Evolutionary conservation across 2,888 invertebrate species (phyloP).

Genomic region (Papilio demoleus): DNA sequence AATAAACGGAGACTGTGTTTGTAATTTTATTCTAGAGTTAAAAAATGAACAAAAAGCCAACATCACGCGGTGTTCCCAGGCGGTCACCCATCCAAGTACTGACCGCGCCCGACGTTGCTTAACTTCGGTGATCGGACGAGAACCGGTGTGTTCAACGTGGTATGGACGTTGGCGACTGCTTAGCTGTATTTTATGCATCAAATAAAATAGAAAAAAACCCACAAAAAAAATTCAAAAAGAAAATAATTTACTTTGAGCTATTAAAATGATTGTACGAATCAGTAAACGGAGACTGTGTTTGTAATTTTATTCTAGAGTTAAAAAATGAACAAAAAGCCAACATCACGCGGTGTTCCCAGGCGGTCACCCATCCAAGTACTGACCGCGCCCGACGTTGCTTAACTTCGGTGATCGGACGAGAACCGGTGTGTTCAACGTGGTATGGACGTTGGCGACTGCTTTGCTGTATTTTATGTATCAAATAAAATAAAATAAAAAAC

Average conservation of each 20-base stretch:
- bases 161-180: conserved; percentile 52
- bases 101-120: conserved; percentile 50
- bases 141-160: conserved; percentile 57
- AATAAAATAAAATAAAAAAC: too few species aligned
- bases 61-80: conserved; percentile 60
- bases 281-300: too few species aligned
- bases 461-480: background rate
- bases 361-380: conserved; percentile 68
- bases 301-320: too few species aligned
- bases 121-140: conserved; percentile 59
- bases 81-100: conserved; percentile 55
- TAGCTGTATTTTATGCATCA: too few species aligned
- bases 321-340: too few species aligned
- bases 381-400: conserved; percentile 61
- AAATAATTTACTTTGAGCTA: too few species aligned
- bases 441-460: conserved; percentile 55
- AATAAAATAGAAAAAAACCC: too few species aligned
- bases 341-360: conserved; percentile 65
- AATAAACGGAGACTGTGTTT: too few species aligned
- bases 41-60: conserved; percentile 55
- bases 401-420: conserved; percentile 65
- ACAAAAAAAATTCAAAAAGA: too few species aligned
- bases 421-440: conserved; percentile 60
- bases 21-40: background rate
- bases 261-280: too few species aligned